These are phyloP conservation scores for Tupaia tana DNA, from an alignment of 2,113 vertebrate species.

Conservation along the genomic window DNA sequence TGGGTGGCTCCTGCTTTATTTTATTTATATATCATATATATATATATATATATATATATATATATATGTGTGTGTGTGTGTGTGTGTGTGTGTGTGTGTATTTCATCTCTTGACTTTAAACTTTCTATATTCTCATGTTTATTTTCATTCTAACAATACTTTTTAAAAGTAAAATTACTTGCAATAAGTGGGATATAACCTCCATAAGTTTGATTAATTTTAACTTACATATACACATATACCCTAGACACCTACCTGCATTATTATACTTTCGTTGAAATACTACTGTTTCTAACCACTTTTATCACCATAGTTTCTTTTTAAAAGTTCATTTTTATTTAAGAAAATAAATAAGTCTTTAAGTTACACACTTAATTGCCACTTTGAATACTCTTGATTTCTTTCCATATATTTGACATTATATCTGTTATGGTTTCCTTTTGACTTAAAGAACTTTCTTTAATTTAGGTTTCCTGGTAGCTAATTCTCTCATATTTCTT, in stretches of 20 bases:
- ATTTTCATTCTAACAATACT: background rate
- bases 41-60: no score
- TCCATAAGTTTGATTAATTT: background rate
- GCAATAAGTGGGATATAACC: background rate
- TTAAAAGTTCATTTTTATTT: background rate
- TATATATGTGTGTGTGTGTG: no score
- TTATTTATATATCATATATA: background rate
- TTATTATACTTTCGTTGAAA: background rate
- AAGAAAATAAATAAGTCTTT: conserved; percentile 10
- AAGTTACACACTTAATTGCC: background rate
- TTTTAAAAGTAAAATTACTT: background rate
- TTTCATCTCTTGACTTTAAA: background rate
- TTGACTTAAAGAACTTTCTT: background rate
- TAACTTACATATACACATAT: background rate
- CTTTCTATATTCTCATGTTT: background rate
- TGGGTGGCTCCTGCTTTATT: background rate
- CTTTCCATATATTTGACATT: background rate
- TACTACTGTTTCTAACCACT: background rate
- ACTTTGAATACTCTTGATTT: background rate
- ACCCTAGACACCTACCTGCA: background rate
- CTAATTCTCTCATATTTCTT: background rate
- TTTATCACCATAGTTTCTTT: background rate
- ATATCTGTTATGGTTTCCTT: background rate
- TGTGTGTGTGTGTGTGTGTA: no score
- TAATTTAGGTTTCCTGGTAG: background rate